A percentile compares a stretch with the other conserved stretches of the same genome.
Conservation (phyloP, 2,797 vertebrate genomes). For the Poeciliopsis paucimaculata region DNA sequence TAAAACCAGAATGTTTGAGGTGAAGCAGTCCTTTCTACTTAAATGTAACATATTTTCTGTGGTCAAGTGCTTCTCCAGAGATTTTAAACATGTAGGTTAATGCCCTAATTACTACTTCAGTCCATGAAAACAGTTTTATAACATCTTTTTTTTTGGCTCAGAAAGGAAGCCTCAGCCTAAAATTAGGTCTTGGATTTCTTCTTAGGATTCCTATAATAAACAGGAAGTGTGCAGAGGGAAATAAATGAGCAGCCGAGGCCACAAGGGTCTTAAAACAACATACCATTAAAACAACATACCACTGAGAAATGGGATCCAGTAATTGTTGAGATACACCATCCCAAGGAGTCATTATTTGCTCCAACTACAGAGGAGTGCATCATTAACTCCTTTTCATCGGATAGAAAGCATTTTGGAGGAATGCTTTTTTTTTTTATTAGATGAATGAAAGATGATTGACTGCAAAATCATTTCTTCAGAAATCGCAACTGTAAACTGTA, state of each 20-base stretch:
- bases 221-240: not conserved
- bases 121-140: slow-evolving; percentile 5
- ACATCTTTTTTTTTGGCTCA: not conserved
- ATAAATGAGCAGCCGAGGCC: not conserved
- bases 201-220: not conserved
- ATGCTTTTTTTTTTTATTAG: not conserved
- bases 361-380: not conserved
- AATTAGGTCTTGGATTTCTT: not conserved
- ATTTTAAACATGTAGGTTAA: slow-evolving; percentile 11
- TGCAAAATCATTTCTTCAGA: not conserved
- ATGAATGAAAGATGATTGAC: not conserved
- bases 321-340: not conserved
- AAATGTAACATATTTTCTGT: not conserved
- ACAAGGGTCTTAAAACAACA: not conserved
- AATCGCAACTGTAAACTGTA: not conserved
- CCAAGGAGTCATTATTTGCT: not conserved
- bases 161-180: not conserved
- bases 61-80: not conserved
- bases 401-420: not conserved
- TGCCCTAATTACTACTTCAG: slow-evolving; percentile 11
- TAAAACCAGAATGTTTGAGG: not conserved
- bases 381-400: not conserved
- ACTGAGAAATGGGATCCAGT: not conserved
- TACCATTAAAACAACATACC: not conserved
- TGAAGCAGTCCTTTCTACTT: not conserved